phyloP scores from a whole-genome alignment of 2,888 invertebrate species.

The Andrena camellia region DNA sequence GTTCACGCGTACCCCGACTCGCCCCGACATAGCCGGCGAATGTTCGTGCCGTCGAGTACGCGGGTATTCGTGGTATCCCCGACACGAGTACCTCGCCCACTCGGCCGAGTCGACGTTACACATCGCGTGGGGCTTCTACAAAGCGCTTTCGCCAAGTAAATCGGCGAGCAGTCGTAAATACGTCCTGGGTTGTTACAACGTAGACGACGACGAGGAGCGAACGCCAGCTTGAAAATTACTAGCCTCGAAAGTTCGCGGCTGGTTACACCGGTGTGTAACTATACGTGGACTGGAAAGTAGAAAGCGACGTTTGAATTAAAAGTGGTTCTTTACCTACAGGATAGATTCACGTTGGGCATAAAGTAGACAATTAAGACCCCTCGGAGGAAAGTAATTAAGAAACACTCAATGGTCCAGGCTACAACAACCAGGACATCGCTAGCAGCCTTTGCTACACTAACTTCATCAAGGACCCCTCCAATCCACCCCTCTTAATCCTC shows the following conservation, averaged over 20 bases:
- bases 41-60: slow-evolving; percentile 63
- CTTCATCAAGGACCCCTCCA: neutral
- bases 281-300: no score
- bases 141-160: slow-evolving; percentile 23
- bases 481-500: neutral
- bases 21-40: slow-evolving; percentile 51
- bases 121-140: slow-evolving; percentile 54
- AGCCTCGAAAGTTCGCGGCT: neutral
- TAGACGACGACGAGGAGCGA: slow-evolving; percentile 27
- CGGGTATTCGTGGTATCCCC: slow-evolving; percentile 63
- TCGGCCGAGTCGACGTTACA: slow-evolving; percentile 35
- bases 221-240: neutral
- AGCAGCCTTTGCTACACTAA: no score
- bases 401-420: no score
- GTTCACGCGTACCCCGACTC: slow-evolving; percentile 68
- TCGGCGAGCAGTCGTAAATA: slow-evolving; percentile 50
- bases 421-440: no score
- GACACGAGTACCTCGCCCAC: slow-evolving; percentile 63
- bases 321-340: no score
- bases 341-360: no score
- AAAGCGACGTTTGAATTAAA: neutral
- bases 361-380: no score
- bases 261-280: neutral
- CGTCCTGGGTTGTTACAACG: slow-evolving; percentile 24
- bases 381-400: no score